Conservation (phyloP, 2,797 vertebrate species). For the Danio tinwini region DNA sequence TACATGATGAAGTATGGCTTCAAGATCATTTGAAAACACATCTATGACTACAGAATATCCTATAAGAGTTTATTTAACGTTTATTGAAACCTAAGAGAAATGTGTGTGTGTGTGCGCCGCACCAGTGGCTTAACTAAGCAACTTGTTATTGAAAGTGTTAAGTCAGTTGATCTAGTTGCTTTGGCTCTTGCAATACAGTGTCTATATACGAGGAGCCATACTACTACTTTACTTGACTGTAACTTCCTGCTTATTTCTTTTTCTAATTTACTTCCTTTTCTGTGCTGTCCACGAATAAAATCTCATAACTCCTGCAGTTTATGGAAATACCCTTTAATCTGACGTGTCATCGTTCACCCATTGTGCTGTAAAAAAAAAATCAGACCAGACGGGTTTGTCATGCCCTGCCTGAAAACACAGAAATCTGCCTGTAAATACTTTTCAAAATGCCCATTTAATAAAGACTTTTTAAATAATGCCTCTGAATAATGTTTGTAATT, state of each 20-base stretch:
- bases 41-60: conserved; percentile 45
- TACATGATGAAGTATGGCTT: conserved; percentile 29
- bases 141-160: conserved; percentile 31
- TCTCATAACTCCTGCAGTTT: conserved; percentile 34
- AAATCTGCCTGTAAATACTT: conserved; percentile 82
- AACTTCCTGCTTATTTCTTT: conserved; percentile 8
- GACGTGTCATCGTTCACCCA: conserved; percentile 40
- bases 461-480: conserved; percentile 60
- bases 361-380: conserved; percentile 50
- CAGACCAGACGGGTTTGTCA: conserved; percentile 48
- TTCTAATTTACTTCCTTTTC: conserved; percentile 3
- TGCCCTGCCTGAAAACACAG: conserved; percentile 63
- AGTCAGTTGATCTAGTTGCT: conserved; percentile 36
- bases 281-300: conserved; percentile 28
- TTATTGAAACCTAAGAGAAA: conserved; percentile 35
- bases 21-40: conserved; percentile 46
- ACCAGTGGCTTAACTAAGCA: conserved; percentile 34
- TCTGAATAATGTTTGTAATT: neutral
- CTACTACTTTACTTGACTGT: conserved; percentile 9
- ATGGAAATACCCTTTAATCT: conserved; percentile 52
- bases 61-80: conserved; percentile 53
- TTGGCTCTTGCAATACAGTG: conserved; percentile 52
- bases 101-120: conserved; percentile 1
- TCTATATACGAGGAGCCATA: conserved; percentile 34
- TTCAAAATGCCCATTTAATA: conserved; percentile 68